Evolutionary conservation across 2,888 invertebrate genomes (phyloP), one percentile per base, ranked within the genome.

Genomic region (Tyria jacobaeae): DNA sequence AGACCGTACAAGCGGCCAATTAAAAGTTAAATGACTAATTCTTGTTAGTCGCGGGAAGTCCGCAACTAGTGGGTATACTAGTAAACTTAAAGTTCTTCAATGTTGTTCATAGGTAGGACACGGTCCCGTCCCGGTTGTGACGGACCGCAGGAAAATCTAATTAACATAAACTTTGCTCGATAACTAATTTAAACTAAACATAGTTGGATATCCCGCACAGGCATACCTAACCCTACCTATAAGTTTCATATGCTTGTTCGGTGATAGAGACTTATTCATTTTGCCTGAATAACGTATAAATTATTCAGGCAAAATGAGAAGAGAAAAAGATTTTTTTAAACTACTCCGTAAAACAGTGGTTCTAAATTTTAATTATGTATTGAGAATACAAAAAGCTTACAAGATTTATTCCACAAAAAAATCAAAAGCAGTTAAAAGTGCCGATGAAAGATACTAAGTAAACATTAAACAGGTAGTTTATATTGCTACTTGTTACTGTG

Each of bases 1-100:
- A 90, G 87, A 91, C 88, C 89, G 87, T 88, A 93, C 93, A 92
- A 92, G 91, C 90, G 83, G 81, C 92, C 93, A 93, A 93, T 93
- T 93, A 93, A 93, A 93, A 93, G 92, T 93, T 93, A 91, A 93
- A 93, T 93, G 93, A 90, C 91, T 92, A 90, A 92, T 92, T 92
- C 93, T 93, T 93, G 93, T 93, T 89, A 89, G 87, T 88, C 83
- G 85, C 84, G 84, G 89, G 85, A 91, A 91, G 89, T 90, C 88
- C 86, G 84, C 83, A 89, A 89, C 91, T 89, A 91, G 83, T 84
- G 73, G 78, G 78, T 76, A 75, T 75, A 73, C 48, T 17, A 41
- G 79, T 84, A 85, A 83, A 89, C 86, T 83, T 81, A 86, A 91
- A 89, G 88, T 91, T 91, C 83, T 84, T 83, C 80, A 79, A 71